Conservation (phyloP, 1,140 invertebrate genomes). For the Nephila pilipes region DNA sequence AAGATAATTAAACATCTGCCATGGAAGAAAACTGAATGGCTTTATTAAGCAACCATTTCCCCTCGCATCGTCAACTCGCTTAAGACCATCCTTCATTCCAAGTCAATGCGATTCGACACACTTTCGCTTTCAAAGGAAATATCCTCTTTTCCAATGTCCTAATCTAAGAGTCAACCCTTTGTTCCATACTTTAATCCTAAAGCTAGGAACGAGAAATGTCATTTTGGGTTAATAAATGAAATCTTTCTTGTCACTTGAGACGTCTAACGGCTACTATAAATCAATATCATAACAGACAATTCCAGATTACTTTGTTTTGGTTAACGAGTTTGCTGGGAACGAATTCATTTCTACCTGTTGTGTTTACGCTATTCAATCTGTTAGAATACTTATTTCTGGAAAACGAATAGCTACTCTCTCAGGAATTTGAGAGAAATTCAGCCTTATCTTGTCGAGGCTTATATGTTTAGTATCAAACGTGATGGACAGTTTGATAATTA, state of each 20-base stretch:
- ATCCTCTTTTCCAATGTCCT: not conserved
- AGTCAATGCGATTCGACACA: not conserved
- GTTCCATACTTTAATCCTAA: not conserved
- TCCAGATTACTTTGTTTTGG: not conserved
- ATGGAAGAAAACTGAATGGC: not conserved
- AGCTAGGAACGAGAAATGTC: not conserved
- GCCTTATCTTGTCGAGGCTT: too few species aligned
- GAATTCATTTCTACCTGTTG: not conserved
- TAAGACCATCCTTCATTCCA: not conserved
- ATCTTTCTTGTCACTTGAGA: slow-evolving; percentile 11
- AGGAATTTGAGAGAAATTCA: not conserved
- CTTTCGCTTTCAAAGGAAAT: not conserved
- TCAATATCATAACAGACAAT: not conserved
- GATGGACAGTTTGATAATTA: too few species aligned
- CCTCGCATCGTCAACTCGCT: not conserved
- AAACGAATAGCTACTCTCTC: not conserved
- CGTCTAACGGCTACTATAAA: not conserved
- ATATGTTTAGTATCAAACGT: too few species aligned
- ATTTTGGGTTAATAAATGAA: slow-evolving; percentile 1
- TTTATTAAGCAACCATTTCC: not conserved
- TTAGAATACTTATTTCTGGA: not conserved
- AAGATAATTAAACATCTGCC: not conserved
- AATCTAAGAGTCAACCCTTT: not conserved
- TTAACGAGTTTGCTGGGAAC: not conserved
- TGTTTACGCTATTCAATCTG: not conserved